These are phyloP conservation scores for Chrysina gloriosa DNA, from an alignment of 2,888 invertebrate genomes.

Conservation along the genomic window DNA sequence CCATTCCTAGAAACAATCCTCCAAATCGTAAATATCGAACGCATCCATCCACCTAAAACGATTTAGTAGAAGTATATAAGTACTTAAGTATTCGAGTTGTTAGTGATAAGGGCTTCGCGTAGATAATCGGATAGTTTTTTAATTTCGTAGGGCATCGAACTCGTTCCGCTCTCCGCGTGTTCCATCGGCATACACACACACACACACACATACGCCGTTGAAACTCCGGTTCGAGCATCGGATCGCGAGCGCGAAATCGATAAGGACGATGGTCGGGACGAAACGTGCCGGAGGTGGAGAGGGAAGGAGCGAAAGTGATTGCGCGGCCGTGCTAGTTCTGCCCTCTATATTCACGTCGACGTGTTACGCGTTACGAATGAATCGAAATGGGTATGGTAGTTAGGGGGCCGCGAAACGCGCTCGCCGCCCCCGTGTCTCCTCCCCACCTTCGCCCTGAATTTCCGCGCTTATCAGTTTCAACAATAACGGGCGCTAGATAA, in stretches of 20 bases:
- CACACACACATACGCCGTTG: no score
- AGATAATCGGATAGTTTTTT: neutral
- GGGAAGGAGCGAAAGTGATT: slow-evolving; percentile 27
- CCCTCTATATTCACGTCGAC: slow-evolving; percentile 9
- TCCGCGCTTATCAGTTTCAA: slow-evolving; percentile 31
- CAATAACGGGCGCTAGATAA: slow-evolving; percentile 4
- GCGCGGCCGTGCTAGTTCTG: slow-evolving; percentile 10
- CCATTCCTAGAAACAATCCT: no score
- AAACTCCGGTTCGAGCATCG: slow-evolving; percentile 11
- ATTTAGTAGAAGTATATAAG: neutral
- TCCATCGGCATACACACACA: no score
- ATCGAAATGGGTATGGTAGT: slow-evolving; percentile 25
- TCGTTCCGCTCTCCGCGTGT: neutral
- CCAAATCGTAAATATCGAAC: no score
- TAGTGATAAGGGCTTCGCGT: neutral
- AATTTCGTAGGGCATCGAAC: neutral
- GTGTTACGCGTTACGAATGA: slow-evolving; percentile 31
- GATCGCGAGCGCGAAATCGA: slow-evolving; percentile 24
- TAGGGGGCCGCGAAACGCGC: slow-evolving; percentile 19
- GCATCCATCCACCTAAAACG: neutral
- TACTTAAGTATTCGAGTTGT: no score
- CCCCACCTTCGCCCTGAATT: slow-evolving; percentile 5
- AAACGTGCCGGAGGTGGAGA: neutral
- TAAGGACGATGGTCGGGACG: slow-evolving; percentile 12
- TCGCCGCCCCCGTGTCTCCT: no score